Evolutionary conservation across 2,888 invertebrate species (phyloP), one percentile per base, ranked within the genome.

Genomic region (Teinopalpus imperialis): DNA sequence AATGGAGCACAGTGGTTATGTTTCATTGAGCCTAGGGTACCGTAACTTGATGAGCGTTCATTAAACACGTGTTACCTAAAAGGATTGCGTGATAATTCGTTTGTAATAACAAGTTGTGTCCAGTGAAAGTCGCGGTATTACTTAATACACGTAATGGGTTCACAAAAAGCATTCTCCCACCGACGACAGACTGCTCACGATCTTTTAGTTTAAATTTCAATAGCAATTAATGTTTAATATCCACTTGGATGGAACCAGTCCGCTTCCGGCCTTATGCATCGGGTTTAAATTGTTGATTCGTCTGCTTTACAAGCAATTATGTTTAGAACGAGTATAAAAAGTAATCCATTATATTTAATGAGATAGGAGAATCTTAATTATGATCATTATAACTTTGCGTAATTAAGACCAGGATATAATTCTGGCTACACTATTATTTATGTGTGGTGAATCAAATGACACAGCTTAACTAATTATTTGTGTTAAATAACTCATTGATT

Each of bases 211-310:
- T 76, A 80, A 79, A 81, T 79, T 75, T 66, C 78, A 76, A 80
- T 67, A 72, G 71, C 70, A 82, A 83, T 86, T 75, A 82, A 79
- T 76, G 73, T 70, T 74, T 73, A 75, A 56, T 64, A 72, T 74
- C 66, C 58, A 54, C 53, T 61, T 57, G 54, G 58, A n/a, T 58
- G 56, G 70, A 85, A 86, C 87, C 79, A 69, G 87, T 83, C 76
- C 59, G 79, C 87, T 87, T 87, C 87, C 87, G 83, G 80, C 76
- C 73, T 87, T 87, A 87, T 86, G 72, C 80, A 20, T 18, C 18
- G 3, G 7, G 12, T 9, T 40, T 16, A 12, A 8, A 5, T 30
- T 35, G 20, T 32, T 35, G 30, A 44, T 12, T 20, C 12, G 20
- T 20, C 27, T 18, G 20, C 24, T 20, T 26, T 31, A 36, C 16